These are phyloP conservation scores for Drosophila tsacasi DNA, from an alignment of 1,140 invertebrate species.

Conservation along the genomic window DNA sequence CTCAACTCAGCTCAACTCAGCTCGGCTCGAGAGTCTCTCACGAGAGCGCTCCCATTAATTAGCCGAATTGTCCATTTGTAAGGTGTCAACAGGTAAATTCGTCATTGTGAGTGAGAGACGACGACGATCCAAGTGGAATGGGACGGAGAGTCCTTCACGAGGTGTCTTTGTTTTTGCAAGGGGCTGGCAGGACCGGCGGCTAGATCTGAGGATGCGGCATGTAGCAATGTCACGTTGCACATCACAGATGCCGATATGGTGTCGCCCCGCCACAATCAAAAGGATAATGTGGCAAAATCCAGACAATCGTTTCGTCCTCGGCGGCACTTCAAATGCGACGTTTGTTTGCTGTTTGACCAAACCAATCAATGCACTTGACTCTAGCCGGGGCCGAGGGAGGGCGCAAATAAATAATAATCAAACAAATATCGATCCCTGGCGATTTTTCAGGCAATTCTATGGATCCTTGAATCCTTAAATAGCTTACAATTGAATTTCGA, in stretches of 20 bases:
- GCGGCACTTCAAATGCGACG: constrained; percentile 73
- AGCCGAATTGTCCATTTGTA: constrained; percentile 73
- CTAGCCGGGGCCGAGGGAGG: constrained; percentile 36
- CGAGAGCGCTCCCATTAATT: constrained; percentile 64
- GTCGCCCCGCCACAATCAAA: constrained; percentile 61
- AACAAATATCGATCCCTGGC: constrained; percentile 54
- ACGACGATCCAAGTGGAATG: constrained; percentile 8
- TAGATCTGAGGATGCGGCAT: constrained; percentile 59
- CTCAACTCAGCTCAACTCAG: constrained; percentile 2
- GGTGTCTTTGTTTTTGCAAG: constrained; percentile 68
- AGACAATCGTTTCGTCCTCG: constrained; percentile 68
- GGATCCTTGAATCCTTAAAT: constrained; percentile 6
- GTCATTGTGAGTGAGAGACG: constrained; percentile 59
- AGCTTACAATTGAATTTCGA: constrained; percentile 1
- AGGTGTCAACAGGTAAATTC: constrained; percentile 82
- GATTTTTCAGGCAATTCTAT: constrained; percentile 34
- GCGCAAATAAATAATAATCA: constrained; percentile 78
- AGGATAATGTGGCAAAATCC: constrained; percentile 84
- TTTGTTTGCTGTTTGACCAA: constrained; percentile 67
- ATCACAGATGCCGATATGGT: constrained; percentile 54
- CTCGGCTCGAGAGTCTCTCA: neutral
- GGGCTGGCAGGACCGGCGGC: constrained; percentile 42
- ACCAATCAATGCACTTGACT: constrained; percentile 70
- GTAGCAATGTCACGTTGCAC: constrained; percentile 79
- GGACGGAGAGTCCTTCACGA: constrained; percentile 16